These are phyloP conservation scores for Antheraea yamamai DNA, from an alignment of 2,888 invertebrate species.

Conservation along the genomic window DNA sequence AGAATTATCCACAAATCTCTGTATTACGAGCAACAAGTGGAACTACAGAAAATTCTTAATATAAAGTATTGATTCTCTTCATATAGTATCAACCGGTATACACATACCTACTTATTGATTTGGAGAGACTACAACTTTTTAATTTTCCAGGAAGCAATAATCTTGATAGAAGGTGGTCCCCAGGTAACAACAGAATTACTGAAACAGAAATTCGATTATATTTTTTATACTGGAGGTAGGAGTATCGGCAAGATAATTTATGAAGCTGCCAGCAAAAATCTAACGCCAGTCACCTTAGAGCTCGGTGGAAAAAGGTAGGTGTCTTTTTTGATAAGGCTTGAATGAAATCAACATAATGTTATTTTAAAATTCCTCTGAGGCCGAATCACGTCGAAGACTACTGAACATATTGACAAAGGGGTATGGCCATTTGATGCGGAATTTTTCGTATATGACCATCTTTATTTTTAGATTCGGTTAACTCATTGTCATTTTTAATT, in stretches of 20 bases:
- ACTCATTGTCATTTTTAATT: too few species aligned
- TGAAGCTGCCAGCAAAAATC: constrained; percentile 92
- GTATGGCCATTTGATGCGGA: too few species aligned
- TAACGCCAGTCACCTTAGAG: constrained; percentile 97
- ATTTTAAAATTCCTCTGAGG: too few species aligned
- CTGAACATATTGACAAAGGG: too few species aligned
- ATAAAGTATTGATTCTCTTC: too few species aligned
- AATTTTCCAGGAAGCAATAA: constrained; percentile 86
- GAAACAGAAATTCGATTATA: constrained; percentile 95
- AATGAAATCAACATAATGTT: background rate
- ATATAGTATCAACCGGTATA: too few species aligned
- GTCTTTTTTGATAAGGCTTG: background rate
- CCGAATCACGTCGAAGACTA: too few species aligned
- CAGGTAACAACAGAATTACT: constrained; percentile 92
- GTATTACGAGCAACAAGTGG: too few species aligned
- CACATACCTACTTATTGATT: background rate
- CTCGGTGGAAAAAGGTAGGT: constrained; percentile 90
- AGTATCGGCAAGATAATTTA: constrained; percentile 93
- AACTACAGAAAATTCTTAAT: too few species aligned
- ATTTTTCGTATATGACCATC: too few species aligned
- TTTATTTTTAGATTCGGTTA: too few species aligned
- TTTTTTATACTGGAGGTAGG: constrained; percentile 96
- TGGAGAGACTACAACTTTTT: background rate
- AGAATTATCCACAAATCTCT: too few species aligned
- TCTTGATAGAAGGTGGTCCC: constrained; percentile 91